Percentiles rank a stretch among this genome's conserved stretches.
Conservation (phyloP, 35 echinoderm and acorn worm genomes). For the Patiria miniata region DNA sequence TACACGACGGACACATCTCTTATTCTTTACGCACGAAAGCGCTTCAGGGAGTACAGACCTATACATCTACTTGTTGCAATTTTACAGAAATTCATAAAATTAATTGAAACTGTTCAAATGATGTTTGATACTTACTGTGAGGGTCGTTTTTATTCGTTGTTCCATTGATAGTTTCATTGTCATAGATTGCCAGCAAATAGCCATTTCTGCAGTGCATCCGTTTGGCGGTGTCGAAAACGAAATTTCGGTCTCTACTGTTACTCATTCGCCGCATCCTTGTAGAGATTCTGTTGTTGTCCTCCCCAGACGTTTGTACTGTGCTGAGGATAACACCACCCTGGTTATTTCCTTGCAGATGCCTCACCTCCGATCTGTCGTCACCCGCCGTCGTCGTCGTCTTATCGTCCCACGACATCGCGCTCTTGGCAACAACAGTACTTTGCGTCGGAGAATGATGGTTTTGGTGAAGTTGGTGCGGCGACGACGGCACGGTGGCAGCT, state of each 20-base stretch:
- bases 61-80: too few species aligned
- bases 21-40: too few species aligned
- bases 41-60: too few species aligned
- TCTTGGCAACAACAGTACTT: not conserved
- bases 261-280: slow-evolving; percentile 11
- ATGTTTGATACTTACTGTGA: slow-evolving; percentile 31
- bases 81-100: too few species aligned
- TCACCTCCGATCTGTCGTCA: not conserved
- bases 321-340: not conserved
- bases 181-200: slow-evolving; percentile 38
- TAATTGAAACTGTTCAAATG: too few species aligned
- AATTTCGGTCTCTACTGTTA: not conserved
- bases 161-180: slow-evolving; percentile 42
- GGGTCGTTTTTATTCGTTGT: not conserved
- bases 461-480: not conserved
- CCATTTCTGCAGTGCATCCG: slow-evolving; percentile 42
- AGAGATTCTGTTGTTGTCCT: slow-evolving; percentile 24
- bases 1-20: too few species aligned
- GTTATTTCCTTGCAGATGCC: not conserved
- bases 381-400: not conserved
- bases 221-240: not conserved
- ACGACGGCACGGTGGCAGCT: not conserved
- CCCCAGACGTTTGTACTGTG: slow-evolving; percentile 8
- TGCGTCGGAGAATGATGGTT: not conserved
- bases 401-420: not conserved